Base-by-base conservation (phyloP, 2,113 vertebrate species). In the Solea senegalensis region DNA sequence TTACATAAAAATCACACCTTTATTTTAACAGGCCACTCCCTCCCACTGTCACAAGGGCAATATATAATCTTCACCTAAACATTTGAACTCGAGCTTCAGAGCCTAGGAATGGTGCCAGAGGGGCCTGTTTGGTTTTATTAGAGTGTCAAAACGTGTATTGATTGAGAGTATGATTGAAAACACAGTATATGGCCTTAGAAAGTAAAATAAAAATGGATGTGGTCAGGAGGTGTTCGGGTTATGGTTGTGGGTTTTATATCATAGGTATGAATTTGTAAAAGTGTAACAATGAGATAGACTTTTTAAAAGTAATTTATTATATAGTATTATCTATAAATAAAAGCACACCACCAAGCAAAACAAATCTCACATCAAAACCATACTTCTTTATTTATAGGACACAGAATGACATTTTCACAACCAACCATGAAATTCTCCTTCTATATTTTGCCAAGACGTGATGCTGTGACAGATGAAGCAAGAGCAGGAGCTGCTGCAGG, bases 81-180 rank as follows among this genome's bases (percentile, higher is more conserved):
- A 85, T 87, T 80, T 90, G 82, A 88, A 84, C 65, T 72, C 53
- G 43, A 43, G 58, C 59, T 72, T 77, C 78, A 76, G 74, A 81
- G 78, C 28, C 56, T 78, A 65, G 81, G 50, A 70, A n/a, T 9
- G 56, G 76, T 53, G 79, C 82, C 85, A 68, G 53, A 62, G 49
- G 14, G 56, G 66, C 71, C 76, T 53, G 69, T 74, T 78, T 7
- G 74, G 76, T 87, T 89, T 87, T 82, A 88, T 84, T 80, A 82
- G 62, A 9, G 65, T 87, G 88, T 87, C 89, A 88, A 65, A 91
- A 76, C 56, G 65, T 9, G 44, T 83, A 88, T 81, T 76, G 83
- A 88, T 86, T 74, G 65, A 70, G 51, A 41, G 55, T 1, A 44
- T 78, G 88, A 89, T 73, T 81, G 83, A 85, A 76, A 64, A 81